Conservation (phyloP, 2,797 vertebrate species). For the Petrocephalus schoutedeni region DNA sequence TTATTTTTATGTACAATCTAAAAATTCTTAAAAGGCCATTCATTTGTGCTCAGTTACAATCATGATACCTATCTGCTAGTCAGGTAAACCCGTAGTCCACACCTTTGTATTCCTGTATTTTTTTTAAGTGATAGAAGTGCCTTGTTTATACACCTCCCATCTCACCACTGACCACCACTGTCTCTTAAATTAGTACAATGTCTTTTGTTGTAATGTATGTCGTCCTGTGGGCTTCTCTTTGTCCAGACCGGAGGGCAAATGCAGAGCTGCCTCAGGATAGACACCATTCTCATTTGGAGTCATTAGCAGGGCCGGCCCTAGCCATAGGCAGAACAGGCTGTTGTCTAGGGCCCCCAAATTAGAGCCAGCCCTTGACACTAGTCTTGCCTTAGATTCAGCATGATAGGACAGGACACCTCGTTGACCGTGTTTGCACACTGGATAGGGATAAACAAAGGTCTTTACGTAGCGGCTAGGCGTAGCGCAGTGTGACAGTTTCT, state of each 20-base stretch:
- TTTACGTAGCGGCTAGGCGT: slow-evolving; percentile 11
- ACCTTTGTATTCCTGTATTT: slow-evolving; percentile 13
- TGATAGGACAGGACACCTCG: neutral
- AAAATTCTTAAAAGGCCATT: slow-evolving; percentile 23
- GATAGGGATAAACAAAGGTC: neutral
- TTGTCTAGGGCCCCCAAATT: neutral
- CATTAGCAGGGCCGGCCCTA: slow-evolving; percentile 23
- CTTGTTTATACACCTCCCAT: slow-evolving; percentile 19
- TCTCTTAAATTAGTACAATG: neutral
- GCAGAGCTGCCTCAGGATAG: slow-evolving; percentile 45
- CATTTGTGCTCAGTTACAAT: slow-evolving; percentile 31
- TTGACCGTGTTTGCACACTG: neutral
- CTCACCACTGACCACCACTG: neutral
- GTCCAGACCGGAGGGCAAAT: slow-evolving; percentile 43
- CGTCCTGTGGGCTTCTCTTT: neutral
- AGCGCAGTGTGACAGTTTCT: slow-evolving; percentile 33
- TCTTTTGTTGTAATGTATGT: neutral
- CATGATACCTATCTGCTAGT: slow-evolving; percentile 49
- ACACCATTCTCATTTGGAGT: slow-evolving; percentile 38
- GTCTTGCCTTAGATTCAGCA: slow-evolving; percentile 34
- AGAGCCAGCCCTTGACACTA: slow-evolving; percentile 30
- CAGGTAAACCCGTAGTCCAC: slow-evolving; percentile 42
- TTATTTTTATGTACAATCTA: neutral
- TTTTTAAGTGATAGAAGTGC: slow-evolving; percentile 26
- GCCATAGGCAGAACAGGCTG: neutral